Base-by-base conservation (phyloP, 2,797 vertebrate genomes). In the Tokudaia muenninki region DNA sequence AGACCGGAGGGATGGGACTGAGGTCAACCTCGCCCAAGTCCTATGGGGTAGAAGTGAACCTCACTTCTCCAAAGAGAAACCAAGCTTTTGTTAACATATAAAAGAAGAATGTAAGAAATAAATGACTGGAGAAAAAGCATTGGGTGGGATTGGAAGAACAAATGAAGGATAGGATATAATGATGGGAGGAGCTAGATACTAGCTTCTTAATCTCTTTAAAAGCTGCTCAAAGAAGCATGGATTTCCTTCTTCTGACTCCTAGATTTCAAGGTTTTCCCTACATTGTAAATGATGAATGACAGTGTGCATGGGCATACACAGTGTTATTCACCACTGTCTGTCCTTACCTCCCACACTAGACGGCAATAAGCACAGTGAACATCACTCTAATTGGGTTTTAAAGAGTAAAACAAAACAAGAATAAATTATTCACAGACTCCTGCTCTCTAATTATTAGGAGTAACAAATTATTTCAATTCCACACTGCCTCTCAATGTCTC, bases 371-470 rank as follows among this genome's bases (percentile, higher is more conserved):
- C 89, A 89, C 70, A 90, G 80, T 90, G 90, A 94, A 82, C 63
- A 67, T 94, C 67, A 34, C 74, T 95, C 78, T 97, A 96, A 95
- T 77, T 84, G 87, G 70, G 61, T 94, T 94, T 65, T 83, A 87
- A 94, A 93, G 83, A 96, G 80, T 96, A 90, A 97, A 97, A 90
- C 95, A 91, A 93, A 96, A 96, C 61, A 41, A 94, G 88, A 96
- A 97, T 95, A 87, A 97, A 97, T 97, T 97, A 95, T 97, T 97
- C 96, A 96, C 95, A 95, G 94, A 84, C 87, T 90, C 57, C 82
- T 91, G 96, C 86, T 96, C 78, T 79, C 96, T 96, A 96, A 97
- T 96, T 96, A 96, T 96, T 97, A 96, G 89, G 41, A 87, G 34
- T 89, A 97, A 95, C 89, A 97, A 97, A 94, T 94, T 90, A 81